Conservation (phyloP, 2,113 vertebrate species). For the Eupsittula cactorum region DNA sequence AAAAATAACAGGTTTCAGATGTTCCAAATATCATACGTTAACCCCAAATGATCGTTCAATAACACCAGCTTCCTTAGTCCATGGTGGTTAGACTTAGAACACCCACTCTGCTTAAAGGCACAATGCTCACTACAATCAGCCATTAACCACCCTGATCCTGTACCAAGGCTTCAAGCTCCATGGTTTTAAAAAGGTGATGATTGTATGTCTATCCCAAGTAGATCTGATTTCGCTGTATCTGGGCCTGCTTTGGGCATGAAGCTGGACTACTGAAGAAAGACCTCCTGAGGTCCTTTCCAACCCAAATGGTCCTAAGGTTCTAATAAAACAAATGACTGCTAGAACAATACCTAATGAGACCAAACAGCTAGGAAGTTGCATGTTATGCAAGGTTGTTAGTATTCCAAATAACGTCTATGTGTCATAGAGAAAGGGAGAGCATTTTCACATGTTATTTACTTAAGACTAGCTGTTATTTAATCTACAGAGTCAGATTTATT, state of each 20-base stretch:
- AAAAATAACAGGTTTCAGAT: slow-evolving; percentile 80
- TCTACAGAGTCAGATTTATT: slow-evolving; percentile 41
- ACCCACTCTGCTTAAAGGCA: slow-evolving; percentile 53
- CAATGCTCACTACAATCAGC: neutral
- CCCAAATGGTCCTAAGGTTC: neutral
- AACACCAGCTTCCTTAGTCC: slow-evolving; percentile 60
- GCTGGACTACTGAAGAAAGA: neutral
- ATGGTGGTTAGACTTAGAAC: slow-evolving; percentile 35
- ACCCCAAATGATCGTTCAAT: slow-evolving; percentile 66
- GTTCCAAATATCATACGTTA: slow-evolving; percentile 73
- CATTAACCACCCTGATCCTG: neutral
- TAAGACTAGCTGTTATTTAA: slow-evolving; percentile 22
- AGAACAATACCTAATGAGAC: neutral
- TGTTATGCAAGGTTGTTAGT: neutral
- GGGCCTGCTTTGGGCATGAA: neutral
- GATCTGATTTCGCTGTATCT: neutral
- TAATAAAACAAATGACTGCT: neutral
- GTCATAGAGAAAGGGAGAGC: neutral
- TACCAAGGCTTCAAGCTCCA: neutral
- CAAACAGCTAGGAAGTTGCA: neutral
- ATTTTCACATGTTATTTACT: slow-evolving; percentile 19
- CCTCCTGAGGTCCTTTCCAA: neutral
- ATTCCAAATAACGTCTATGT: neutral
- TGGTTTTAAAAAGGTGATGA: neutral
- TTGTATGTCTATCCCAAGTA: neutral